Evolutionary conservation across 1,140 invertebrate species (phyloP).

Genomic region (Sipha flava): DNA sequence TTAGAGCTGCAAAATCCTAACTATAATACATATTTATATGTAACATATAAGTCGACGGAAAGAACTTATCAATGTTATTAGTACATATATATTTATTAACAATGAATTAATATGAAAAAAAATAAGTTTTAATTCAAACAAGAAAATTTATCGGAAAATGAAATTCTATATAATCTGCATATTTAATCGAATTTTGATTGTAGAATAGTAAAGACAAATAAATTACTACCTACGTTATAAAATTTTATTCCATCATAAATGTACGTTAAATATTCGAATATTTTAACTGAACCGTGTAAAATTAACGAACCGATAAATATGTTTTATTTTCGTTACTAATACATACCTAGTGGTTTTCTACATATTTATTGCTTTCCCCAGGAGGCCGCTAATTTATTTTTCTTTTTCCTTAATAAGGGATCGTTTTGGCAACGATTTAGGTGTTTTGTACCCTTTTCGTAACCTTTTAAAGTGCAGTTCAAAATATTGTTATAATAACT

Average conservation of each 20-base stretch:
- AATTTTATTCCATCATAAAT: not conserved
- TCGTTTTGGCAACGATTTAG: slow-evolving; percentile 27
- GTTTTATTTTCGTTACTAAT: slow-evolving; percentile 6
- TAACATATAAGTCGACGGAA: too few relatives aligned
- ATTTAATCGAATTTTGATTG: not conserved
- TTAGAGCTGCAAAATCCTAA: too few relatives aligned
- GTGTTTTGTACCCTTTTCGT: slow-evolving; percentile 6
- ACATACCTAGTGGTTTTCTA: not conserved
- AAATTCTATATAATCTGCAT: too few relatives aligned
- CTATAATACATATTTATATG: too few relatives aligned
- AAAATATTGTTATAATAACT: slow-evolving; percentile 5
- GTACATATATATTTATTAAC: too few relatives aligned
- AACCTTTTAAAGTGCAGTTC: not conserved
- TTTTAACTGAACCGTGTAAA: not conserved
- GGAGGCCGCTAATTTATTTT: not conserved
- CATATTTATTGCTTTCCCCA: not conserved
- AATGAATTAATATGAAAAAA: too few relatives aligned
- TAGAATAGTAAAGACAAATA: not conserved
- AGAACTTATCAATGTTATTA: too few relatives aligned
- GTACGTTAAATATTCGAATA: not conserved
- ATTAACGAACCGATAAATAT: slow-evolving; percentile 30
- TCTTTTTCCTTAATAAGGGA: slow-evolving; percentile 1
- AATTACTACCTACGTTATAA: not conserved
- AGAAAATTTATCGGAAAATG: too few relatives aligned
- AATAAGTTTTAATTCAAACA: too few relatives aligned